phyloP scores from a whole-genome alignment of 2,888 invertebrate genomes.

The Plebejus anna region DNA sequence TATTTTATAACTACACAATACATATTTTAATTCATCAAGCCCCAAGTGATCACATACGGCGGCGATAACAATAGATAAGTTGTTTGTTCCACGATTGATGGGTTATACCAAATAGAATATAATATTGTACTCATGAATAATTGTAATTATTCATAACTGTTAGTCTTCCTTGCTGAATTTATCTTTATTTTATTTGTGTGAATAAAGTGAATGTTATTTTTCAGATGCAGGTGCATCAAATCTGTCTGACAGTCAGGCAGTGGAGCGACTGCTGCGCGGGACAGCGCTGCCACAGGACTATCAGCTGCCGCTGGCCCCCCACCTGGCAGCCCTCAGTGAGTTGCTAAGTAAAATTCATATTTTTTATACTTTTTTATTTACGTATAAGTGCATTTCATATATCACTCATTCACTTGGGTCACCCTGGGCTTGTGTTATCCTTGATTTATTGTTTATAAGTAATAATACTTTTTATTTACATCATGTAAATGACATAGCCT shows the following conservation, averaged over 20 bases:
- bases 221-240: slow-evolving; percentile 64
- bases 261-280: slow-evolving; percentile 71
- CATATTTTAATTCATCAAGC: too few relatives aligned
- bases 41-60: too few relatives aligned
- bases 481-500: too few relatives aligned
- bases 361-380: slow-evolving; percentile 1
- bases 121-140: too few relatives aligned
- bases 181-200: neutral
- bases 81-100: too few relatives aligned
- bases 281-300: slow-evolving; percentile 72
- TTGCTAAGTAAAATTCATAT: slow-evolving; percentile 60
- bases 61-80: too few relatives aligned
- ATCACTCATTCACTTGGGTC: neutral
- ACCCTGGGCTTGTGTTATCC: neutral
- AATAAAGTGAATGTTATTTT: neutral
- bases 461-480: too few relatives aligned
- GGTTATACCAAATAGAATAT: too few relatives aligned
- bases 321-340: slow-evolving; percentile 77
- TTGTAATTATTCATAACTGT: too few relatives aligned
- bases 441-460: too few relatives aligned
- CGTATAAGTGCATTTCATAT: neutral
- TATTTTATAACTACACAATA: too few relatives aligned
- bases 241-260: slow-evolving; percentile 71
- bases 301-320: slow-evolving; percentile 72
- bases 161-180: too few relatives aligned